A percentile compares a stretch with the other conserved stretches of the same genome.
These are phyloP conservation scores for Trogon melanurus DNA, from an alignment of 2,113 vertebrate species.

Conservation along the genomic window DNA sequence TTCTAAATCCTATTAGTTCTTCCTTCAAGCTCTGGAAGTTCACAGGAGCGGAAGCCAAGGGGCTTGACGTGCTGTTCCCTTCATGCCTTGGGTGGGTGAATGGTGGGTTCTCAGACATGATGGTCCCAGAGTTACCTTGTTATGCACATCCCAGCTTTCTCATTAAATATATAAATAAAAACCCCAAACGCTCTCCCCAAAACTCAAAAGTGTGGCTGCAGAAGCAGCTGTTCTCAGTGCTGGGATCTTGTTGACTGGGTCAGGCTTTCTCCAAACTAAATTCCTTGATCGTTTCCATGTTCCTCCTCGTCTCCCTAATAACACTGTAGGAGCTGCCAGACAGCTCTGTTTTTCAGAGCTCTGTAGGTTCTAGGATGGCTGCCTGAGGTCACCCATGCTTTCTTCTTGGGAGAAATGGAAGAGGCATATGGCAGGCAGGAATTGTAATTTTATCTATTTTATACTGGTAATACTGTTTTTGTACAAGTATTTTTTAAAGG, in stretches of 20 bases:
- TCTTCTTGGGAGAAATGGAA: background rate
- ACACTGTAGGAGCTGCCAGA: background rate
- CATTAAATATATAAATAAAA: background rate
- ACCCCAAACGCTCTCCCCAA: background rate
- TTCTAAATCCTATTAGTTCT: background rate
- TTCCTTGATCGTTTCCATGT: background rate
- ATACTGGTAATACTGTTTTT: background rate
- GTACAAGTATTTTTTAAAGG: background rate
- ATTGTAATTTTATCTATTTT: background rate
- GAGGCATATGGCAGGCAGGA: background rate
- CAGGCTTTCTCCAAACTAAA: background rate
- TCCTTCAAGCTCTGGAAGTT: background rate
- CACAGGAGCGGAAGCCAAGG: background rate
- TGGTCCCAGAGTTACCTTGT: background rate
- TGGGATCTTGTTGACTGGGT: background rate
- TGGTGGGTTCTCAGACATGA: background rate
- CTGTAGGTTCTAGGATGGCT: background rate
- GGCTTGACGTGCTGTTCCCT: background rate
- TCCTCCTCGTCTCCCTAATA: background rate
- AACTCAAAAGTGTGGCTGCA: background rate
- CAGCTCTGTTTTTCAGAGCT: background rate
- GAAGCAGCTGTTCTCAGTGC: background rate
- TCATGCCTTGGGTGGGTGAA: background rate
- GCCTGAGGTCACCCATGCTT: background rate
- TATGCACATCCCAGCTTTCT: background rate